These are phyloP conservation scores for Choreutis nemorana DNA, from an alignment of 2,888 invertebrate genomes.

Conservation along the genomic window DNA sequence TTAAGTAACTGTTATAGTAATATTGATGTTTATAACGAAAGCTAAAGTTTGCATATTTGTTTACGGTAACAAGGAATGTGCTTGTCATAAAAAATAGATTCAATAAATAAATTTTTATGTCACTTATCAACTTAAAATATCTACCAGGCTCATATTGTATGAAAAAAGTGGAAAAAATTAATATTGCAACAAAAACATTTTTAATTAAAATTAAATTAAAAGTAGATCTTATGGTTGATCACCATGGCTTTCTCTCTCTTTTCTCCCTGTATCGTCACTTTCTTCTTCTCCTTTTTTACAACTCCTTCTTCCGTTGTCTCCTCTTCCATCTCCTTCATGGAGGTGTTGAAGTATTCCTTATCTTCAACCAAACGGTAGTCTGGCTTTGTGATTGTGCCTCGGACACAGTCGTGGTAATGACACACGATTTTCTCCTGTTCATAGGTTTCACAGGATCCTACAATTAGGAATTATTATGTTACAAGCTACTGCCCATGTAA, in stretches of 20 bases:
- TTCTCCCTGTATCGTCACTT: conserved; percentile 16
- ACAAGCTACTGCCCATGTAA: no score
- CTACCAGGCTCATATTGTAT: no score
- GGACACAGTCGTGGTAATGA: conserved; percentile 65
- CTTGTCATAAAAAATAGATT: no score
- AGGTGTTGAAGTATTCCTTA: conserved; percentile 46
- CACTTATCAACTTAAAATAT: no score
- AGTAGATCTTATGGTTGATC: conserved; percentile 57
- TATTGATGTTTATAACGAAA: no score
- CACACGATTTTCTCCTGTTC: conserved; percentile 69
- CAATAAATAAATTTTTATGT: no score
- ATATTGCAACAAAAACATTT: no score
- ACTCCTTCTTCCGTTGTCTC: conserved; percentile 10
- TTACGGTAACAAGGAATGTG: no score
- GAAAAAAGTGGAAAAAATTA: no score
- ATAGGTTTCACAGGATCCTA: conserved; percentile 69
- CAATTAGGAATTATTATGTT: conserved; percentile 3
- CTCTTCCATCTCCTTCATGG: conserved; percentile 39
- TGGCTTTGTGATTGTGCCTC: conserved; percentile 46
- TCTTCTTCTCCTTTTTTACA: conserved; percentile 21
- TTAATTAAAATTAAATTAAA: no score
- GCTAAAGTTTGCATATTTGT: no score
- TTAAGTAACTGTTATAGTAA: no score
- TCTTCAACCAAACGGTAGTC: conserved; percentile 54
- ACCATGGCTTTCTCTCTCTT: conserved; percentile 48